Percentiles rank a stretch among this genome's conserved stretches.
Conservation (phyloP, 2,113 vertebrate genomes). For the Brienomyrus brachyistius region DNA sequence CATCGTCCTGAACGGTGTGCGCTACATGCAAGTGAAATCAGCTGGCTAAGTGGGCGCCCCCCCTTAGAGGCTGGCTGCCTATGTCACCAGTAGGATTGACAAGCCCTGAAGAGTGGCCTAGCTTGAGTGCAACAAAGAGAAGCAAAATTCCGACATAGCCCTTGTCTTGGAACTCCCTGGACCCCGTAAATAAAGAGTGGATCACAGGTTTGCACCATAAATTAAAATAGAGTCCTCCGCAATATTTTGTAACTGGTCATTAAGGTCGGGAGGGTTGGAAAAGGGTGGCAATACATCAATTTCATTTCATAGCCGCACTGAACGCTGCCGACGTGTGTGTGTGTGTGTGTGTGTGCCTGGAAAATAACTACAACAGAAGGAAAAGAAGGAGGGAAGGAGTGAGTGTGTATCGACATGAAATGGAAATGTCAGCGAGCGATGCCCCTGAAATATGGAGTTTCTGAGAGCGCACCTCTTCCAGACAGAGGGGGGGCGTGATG, state of each 20-base stretch:
- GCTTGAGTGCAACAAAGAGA: neutral
- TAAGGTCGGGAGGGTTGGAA: neutral
- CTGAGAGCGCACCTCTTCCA: neutral
- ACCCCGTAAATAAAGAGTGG: neutral
- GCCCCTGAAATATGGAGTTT: slow-evolving; percentile 5
- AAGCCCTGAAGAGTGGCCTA: neutral
- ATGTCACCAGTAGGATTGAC: neutral
- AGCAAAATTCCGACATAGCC: neutral
- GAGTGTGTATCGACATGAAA: neutral
- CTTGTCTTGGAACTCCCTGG: neutral
- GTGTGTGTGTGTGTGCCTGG: neutral
- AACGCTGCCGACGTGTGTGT: neutral
- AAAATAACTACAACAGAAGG: neutral
- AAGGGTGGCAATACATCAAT: neutral
- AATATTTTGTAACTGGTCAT: neutral
- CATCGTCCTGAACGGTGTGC: neutral
- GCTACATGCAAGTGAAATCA: neutral
- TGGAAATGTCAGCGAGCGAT: neutral
- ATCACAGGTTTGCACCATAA: neutral
- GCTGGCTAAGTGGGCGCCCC: neutral
- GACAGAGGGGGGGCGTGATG: neutral
- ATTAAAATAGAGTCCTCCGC: neutral
- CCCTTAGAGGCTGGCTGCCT: neutral
- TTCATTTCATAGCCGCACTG: neutral
- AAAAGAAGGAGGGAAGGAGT: neutral